Evolutionary conservation across 2,113 vertebrate species (phyloP), one percentile per base, ranked within the genome.

Genomic region (Chaetodon trifascialis): DNA sequence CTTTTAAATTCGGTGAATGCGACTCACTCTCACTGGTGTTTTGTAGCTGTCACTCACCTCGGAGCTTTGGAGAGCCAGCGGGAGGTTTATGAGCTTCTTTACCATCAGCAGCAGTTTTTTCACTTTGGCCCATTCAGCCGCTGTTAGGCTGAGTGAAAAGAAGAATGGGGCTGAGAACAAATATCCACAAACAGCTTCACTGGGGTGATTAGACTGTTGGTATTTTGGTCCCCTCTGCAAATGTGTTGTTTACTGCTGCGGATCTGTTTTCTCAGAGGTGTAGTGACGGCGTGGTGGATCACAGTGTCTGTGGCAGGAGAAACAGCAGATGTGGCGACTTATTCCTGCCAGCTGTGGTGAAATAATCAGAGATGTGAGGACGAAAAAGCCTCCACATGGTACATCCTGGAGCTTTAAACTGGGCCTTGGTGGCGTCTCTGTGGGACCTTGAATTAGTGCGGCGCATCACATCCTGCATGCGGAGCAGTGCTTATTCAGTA

Each of bases 221-320:
- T 90, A 89, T 89, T 89, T 84, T n/a, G 68, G 69, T 89, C 91
- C 88, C 89, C 40, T 85, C 85, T 91, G 86, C 67, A 86, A 76
- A 21, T 46, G 67, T 90, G 80, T 85, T 89, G 86, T 92, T 91
- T 92, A 89, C 86, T 62, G 79, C 75, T 85, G 83, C 6, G 25
- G 76, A 59, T 79, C 67, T 38, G 64, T 75, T 79, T 59, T 78
- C 90, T 84, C 86, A 23, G 82, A 84, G 85, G 71, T 76, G 80
- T 38, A 66, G 75, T 81, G 86, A 79, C 80, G 77, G 73, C 25
- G 63, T 19, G 46, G 73, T 30, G 42, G 76, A 65, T 86, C 79
- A 71, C 38, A 30, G 38, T 23, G 68, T 60, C 75, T 73, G 69
- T 34, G 73, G 76, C 76, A 74, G 72, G 74, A 82, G 82, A 60